Evolutionary conservation across 2,113 vertebrate genomes (phyloP).

Genomic region (Thinocorus orbignyianus): DNA sequence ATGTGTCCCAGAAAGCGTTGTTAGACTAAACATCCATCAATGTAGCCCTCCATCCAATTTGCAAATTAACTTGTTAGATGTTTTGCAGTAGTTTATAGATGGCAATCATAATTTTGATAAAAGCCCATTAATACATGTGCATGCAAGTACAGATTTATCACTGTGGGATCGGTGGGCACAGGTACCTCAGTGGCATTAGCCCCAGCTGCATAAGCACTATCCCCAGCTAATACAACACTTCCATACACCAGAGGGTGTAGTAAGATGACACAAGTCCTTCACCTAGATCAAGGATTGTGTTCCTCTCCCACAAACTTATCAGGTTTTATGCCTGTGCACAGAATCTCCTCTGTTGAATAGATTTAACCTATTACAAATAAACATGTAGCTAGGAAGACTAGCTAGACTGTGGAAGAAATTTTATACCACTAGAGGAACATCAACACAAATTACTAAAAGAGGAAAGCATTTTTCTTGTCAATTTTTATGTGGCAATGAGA

Average conservation of each 20-base stretch:
- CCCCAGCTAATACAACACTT: neutral
- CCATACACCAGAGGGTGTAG: neutral
- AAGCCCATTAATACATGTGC: fast-evolving
- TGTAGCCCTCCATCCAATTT: neutral
- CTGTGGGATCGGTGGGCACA: neutral
- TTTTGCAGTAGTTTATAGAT: neutral
- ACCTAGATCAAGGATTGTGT: neutral
- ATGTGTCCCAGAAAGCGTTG: neutral
- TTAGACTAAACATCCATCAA: neutral
- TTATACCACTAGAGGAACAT: neutral
- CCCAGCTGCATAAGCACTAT: neutral
- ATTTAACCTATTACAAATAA: neutral
- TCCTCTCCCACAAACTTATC: neutral
- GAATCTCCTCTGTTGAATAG: neutral
- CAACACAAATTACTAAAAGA: neutral
- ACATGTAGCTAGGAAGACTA: neutral
- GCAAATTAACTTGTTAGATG: neutral
- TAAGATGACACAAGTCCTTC: neutral
- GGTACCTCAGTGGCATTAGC: neutral
- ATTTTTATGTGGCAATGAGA: neutral
- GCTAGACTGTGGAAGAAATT: neutral
- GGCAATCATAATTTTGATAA: neutral
- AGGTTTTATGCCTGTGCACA: neutral
- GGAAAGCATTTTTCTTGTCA: neutral
- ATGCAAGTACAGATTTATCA: neutral